Percentiles rank a stretch among this genome's conserved stretches.
Conservation (phyloP, 1,140 invertebrate genomes). For the Drosophila yakuba region DNA sequence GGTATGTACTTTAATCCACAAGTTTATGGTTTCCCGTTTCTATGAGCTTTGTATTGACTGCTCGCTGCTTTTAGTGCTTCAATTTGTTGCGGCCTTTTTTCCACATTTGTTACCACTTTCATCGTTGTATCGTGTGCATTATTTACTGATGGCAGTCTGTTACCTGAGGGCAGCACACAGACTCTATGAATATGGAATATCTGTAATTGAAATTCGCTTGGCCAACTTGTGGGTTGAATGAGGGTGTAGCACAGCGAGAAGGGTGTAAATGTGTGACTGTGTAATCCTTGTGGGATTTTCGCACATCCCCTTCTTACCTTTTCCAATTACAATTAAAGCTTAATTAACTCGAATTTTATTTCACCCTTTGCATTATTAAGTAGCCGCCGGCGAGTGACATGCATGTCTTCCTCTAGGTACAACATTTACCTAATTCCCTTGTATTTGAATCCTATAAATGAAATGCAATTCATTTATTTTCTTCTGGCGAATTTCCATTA, state of each 20-base stretch:
- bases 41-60: conserved; percentile 20
- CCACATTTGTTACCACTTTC: conserved; percentile 1
- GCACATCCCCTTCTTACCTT: background rate
- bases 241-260: background rate
- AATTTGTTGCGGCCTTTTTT: conserved; percentile 27
- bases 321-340: conserved; percentile 46
- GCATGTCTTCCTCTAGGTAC: background rate
- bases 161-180: conserved; percentile 15
- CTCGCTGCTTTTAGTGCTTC: conserved; percentile 23
- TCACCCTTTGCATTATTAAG: conserved; percentile 47
- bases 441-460: conserved; percentile 19
- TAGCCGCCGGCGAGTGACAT: conserved; percentile 29
- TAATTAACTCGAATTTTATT: conserved; percentile 58
- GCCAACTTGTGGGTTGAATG: background rate
- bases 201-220: conserved; percentile 46
- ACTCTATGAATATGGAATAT: conserved; percentile 44
- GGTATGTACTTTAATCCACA: conserved; percentile 24
- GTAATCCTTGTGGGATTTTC: conserved; percentile 13
- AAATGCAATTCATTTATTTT: conserved; percentile 37
- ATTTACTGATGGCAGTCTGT: conserved; percentile 45
- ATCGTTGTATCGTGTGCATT: conserved; percentile 25
- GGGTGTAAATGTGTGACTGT: conserved; percentile 16
- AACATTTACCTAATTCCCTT: background rate
- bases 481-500: conserved; percentile 40
- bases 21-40: conserved; percentile 25